Evolutionary conservation across 2,797 vertebrate genomes (phyloP), one percentile per base, ranked within the genome.

Genomic region (Gouania willdenowi): DNA sequence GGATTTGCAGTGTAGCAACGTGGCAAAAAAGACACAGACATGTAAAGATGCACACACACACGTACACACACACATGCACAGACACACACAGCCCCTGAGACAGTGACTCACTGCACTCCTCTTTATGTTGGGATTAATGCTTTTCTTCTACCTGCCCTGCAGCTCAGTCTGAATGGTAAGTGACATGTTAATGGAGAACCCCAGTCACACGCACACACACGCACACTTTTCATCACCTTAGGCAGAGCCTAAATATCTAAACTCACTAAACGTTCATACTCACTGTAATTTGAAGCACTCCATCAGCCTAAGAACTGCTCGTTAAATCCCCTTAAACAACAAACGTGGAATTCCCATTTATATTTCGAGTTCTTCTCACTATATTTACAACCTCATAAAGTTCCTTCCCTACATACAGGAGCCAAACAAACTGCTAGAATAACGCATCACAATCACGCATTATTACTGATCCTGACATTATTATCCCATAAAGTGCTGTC

Each of bases 81-180:
- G 20, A 18, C 8, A 28, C 8, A 14, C 23, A 35, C 36, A 52
- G 6, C 14, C 32, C 35, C 14, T 42, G 27, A 11, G 30, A 17
- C 20, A 15, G 20, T 26, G 34, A 30, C 13, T 14, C 13, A 14
- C 13, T 32, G n/a, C n/a, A n/a, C n/a, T n/a, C n/a, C n/a, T n/a
- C n/a, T n/a, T n/a, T n/a, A n/a, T n/a, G n/a, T 40, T 19, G 12
- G 40, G 29, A 20, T 50, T 52, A 61, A 67, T 61, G 35, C 30
- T 54, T 64, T 67, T 58, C 33, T 42, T 41, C 9, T 38, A 35
- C 42, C 8, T 56, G 35, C 40, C 66, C 63, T 44, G 38, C 40
- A 50, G 18, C 17, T 26, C 15, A 41, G 36, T 55, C 38, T 56
- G 41, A 20, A 43, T 31, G 29, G n/a, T 29, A 40, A 25, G 29